These are phyloP conservation scores for Plectropomus leopardus DNA, from an alignment of 2,113 vertebrate species.

Conservation along the genomic window DNA sequence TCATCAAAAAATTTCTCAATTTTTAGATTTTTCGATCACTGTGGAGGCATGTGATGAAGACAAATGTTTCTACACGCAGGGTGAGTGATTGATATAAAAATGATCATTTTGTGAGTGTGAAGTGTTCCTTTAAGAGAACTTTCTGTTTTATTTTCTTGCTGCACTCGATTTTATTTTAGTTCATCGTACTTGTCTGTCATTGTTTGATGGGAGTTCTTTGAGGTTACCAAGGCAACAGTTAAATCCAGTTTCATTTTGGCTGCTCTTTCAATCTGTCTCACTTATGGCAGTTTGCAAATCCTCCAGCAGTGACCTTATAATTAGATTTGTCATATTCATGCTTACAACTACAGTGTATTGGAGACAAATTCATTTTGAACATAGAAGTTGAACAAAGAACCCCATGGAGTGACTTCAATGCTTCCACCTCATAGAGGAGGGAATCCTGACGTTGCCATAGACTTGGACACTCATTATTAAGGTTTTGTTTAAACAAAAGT, in stretches of 20 bases:
- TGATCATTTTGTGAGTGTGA: no score
- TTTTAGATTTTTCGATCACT: no score
- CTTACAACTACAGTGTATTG: constrained; percentile 41
- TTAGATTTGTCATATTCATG: constrained; percentile 50
- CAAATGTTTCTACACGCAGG: no score
- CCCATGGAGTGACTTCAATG: constrained; percentile 20
- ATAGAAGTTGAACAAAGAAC: constrained; percentile 47
- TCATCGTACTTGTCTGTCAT: constrained; percentile 36
- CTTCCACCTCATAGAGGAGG: constrained; percentile 4
- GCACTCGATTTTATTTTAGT: constrained; percentile 20
- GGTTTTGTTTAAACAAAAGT: constrained; percentile 46
- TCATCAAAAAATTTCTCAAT: no score
- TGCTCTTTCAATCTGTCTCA: constrained; percentile 32
- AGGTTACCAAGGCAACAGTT: constrained; percentile 74
- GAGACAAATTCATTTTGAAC: constrained; percentile 45
- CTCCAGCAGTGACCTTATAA: constrained; percentile 57
- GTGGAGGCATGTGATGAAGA: no score
- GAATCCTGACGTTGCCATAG: constrained; percentile 24
- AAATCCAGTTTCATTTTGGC: constrained; percentile 59
- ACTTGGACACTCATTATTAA: constrained; percentile 22
- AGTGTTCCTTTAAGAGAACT: not conserved
- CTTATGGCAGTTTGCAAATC: constrained; percentile 50
- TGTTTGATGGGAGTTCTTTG: constrained; percentile 57
- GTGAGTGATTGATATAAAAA: no score
- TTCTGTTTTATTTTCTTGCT: constrained; percentile 3